Percentiles rank a stretch among this genome's conserved stretches.
These are phyloP conservation scores for Laterallus jamaicensis DNA, from an alignment of 2,113 vertebrate genomes.

Conservation along the genomic window DNA sequence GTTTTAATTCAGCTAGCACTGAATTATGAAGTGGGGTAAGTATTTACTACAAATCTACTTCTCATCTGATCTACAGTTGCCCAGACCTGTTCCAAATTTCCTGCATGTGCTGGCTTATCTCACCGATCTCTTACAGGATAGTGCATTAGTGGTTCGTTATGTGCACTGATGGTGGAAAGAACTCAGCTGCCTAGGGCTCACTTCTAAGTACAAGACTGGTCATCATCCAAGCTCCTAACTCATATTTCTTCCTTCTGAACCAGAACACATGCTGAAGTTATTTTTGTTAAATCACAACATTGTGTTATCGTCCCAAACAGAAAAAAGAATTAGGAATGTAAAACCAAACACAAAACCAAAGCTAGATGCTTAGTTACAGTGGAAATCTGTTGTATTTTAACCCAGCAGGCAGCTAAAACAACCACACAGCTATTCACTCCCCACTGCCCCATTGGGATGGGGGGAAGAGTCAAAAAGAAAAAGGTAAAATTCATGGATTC, in stretches of 20 bases:
- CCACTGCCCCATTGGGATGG: too few species aligned
- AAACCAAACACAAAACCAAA: neutral
- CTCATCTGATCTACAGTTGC: rapidly evolving
- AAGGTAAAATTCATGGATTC: too few species aligned
- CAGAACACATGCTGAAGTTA: neutral
- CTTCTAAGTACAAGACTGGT: neutral
- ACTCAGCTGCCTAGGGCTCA: neutral
- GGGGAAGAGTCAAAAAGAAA: too few species aligned
- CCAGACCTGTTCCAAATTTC: neutral
- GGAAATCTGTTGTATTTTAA: neutral
- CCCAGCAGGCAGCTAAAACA: too few species aligned
- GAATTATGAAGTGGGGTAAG: neutral
- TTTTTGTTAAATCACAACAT: neutral
- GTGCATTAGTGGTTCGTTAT: neutral
- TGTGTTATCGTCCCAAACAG: neutral
- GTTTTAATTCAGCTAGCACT: neutral
- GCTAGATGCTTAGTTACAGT: neutral
- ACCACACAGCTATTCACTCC: too few species aligned
- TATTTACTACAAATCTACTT: neutral
- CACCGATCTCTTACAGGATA: neutral
- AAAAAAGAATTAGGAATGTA: neutral
- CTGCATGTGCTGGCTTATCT: neutral
- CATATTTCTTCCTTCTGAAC: neutral
- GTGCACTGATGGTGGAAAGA: neutral
- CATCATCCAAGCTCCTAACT: neutral